These are phyloP conservation scores for Clarias macrocephalus DNA, from an alignment of 2,113 vertebrate genomes.

Conservation along the genomic window DNA sequence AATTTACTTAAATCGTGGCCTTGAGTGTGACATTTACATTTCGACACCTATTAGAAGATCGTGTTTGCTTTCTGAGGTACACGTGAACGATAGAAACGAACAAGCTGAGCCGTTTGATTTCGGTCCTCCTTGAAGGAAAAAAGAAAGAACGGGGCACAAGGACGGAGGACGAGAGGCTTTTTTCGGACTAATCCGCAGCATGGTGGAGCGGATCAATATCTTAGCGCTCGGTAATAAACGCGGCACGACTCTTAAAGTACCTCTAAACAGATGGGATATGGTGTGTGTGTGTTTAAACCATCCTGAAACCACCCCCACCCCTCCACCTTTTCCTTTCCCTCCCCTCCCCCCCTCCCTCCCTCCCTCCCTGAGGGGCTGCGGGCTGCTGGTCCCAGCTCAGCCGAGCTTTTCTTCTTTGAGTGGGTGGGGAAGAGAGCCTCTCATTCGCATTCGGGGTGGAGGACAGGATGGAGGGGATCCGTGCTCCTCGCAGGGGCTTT, in stretches of 20 bases:
- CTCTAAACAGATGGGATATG: conserved; percentile 67
- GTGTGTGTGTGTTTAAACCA: conserved; percentile 33
- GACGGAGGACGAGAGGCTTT: conserved; percentile 44
- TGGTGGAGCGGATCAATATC: conserved; percentile 73
- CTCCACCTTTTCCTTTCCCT: too few relatives aligned
- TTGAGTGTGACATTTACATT: neutral
- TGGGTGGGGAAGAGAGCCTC: conserved; percentile 49
- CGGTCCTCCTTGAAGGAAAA: neutral
- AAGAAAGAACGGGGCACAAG: conserved; percentile 11
- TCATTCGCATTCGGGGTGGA: conserved; percentile 51
- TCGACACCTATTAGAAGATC: conserved; percentile 9
- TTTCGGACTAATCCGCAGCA: conserved; percentile 58
- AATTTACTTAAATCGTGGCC: conserved; percentile 4
- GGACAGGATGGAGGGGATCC: conserved; percentile 48
- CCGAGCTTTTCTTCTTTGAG: conserved; percentile 52
- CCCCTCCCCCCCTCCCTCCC: conserved; percentile 31
- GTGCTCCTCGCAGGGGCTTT: conserved; percentile 46
- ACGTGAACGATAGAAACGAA: neutral
- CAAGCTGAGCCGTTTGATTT: neutral
- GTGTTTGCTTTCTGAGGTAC: neutral
- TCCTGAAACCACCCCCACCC: conserved; percentile 21
- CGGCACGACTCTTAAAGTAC: conserved; percentile 69
- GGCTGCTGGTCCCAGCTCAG: conserved; percentile 53
- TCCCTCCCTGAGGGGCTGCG: conserved; percentile 41
- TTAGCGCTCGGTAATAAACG: conserved; percentile 71